Base-by-base conservation (phyloP, 2,113 vertebrate species). In the Erpornis zantholeuca region DNA sequence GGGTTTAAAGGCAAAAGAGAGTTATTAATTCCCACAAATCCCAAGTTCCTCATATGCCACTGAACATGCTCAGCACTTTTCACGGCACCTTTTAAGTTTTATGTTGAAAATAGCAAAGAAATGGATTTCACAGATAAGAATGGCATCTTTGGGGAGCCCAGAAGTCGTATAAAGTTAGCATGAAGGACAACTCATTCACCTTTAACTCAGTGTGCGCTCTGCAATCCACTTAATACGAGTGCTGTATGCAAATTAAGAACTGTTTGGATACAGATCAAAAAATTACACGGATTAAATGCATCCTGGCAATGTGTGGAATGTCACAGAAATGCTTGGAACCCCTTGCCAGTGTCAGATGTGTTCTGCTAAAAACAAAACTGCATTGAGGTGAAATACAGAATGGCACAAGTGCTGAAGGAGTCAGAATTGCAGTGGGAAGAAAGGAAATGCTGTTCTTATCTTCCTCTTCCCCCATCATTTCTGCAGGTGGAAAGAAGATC, bases 61-160 rank as follows among this genome's bases (percentile, higher is more conserved):
- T 59, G 70, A 80, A 82, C 61, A 38, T 72, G 61, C 21, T 95
- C 70, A 90, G 70, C 77, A 91, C 57, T 88, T 96, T 92, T 83
- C 66, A 56, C 11, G 19, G 53, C 23, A 54, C 31, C 57, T 94
- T 97, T 92, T 92, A 44, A 45, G 73, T 93, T 92, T 92, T 72
- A 71, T 52, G 83, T 85, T 82, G 80, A 50, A 97, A 97, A 90
- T 78, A 69, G 50, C 73, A 36, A 78, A 96, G 61, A 93, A 96
- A 75, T 94, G 64, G 63, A 45, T 94, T 95, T 96, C 85, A 50
- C 63, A 83, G 63, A 3, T 73, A 88, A 60, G 89, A 86, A 80
- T 88, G 59, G 56, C 78, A 72, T 92, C 71, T 73, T 93, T 88
- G 87, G 61, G n/a, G 44, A 57, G 24, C 70, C 63, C 72, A 90